A percentile compares a stretch with the other conserved stretches of the same genome.
These are phyloP conservation scores for Chelon auratus DNA, from an alignment of 2,797 vertebrate genomes.

Conservation along the genomic window DNA sequence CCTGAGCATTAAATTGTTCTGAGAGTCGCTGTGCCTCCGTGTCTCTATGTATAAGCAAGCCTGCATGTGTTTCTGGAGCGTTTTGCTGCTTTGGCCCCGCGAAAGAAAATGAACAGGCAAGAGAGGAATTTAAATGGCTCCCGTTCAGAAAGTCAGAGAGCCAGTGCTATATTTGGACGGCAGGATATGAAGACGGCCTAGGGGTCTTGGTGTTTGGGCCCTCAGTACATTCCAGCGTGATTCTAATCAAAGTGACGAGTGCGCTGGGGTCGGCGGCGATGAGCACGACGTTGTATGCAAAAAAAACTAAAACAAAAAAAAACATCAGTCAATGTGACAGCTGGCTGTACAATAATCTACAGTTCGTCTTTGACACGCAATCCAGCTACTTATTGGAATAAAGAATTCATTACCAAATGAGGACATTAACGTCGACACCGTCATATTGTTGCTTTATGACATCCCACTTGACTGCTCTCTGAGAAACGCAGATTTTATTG, in stretches of 20 bases:
- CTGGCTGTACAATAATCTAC: slow-evolving; percentile 44
- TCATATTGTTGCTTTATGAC: slow-evolving; percentile 35
- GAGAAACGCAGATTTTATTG: slow-evolving; percentile 42
- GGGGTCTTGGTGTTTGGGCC: slow-evolving; percentile 32
- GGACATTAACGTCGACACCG: slow-evolving; percentile 42
- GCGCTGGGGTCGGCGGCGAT: slow-evolving; percentile 37
- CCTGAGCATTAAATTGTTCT: slow-evolving; percentile 10
- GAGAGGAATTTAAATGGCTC: slow-evolving; percentile 29
- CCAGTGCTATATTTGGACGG: slow-evolving; percentile 43
- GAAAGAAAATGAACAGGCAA: slow-evolving; percentile 38
- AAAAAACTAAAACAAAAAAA: slow-evolving; percentile 54
- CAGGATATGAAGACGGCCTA: slow-evolving; percentile 15
- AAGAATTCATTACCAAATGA: slow-evolving; percentile 66
- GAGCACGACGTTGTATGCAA: slow-evolving; percentile 24
- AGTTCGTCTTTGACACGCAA: slow-evolving; percentile 57
- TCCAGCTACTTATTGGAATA: slow-evolving; percentile 61
- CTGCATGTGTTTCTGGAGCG: slow-evolving; percentile 7
- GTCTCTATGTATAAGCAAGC: not conserved
- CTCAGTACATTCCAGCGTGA: slow-evolving; percentile 40
- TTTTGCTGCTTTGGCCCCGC: not conserved
- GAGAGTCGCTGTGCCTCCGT: slow-evolving; percentile 1
- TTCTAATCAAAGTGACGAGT: slow-evolving; percentile 70
- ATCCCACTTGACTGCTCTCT: slow-evolving; percentile 51
- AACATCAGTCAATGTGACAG: slow-evolving; percentile 47
- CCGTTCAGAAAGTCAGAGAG: slow-evolving; percentile 33